Percentiles rank a stretch among this genome's conserved stretches.
Evolutionary conservation across 2,888 invertebrate species (phyloP).

Genomic region (Watsonalla cultraria): DNA sequence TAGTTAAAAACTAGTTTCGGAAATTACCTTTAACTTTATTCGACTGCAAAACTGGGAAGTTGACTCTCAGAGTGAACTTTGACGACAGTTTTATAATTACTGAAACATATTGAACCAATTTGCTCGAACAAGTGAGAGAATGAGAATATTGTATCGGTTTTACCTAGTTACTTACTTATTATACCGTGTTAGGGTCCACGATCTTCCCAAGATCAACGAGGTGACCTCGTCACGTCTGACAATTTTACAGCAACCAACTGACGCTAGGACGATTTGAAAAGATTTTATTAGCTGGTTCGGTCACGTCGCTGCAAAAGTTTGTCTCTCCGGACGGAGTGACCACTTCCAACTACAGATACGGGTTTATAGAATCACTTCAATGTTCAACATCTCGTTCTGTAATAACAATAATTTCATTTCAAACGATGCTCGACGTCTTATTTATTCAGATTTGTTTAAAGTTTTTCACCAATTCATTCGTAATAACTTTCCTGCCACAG

Average conservation of each 20-base stretch:
- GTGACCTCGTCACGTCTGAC: slow-evolving; percentile 48
- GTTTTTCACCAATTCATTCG: slow-evolving; percentile 7
- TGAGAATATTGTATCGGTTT: no score
- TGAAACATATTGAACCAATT: no score
- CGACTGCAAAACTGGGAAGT: no score
- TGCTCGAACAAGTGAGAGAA: background rate
- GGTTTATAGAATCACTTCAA: slow-evolving; percentile 61
- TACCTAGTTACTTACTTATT: slow-evolving; percentile 11
- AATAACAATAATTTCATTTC: slow-evolving; percentile 52
- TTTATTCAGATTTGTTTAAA: slow-evolving; percentile 16
- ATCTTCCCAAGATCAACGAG: slow-evolving; percentile 19
- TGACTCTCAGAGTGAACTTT: no score
- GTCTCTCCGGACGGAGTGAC: slow-evolving; percentile 49
- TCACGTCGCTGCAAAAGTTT: slow-evolving; percentile 66
- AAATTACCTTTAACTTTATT: no score
- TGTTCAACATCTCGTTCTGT: slow-evolving; percentile 63
- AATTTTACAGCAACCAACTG: slow-evolving; percentile 51
- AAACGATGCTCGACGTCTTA: slow-evolving; percentile 20
- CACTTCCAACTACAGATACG: slow-evolving; percentile 48
- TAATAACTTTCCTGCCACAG: background rate
- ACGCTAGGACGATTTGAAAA: slow-evolving; percentile 41
- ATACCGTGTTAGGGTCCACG: slow-evolving; percentile 20
- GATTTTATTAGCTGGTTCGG: slow-evolving; percentile 66
- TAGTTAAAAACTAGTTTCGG: background rate
- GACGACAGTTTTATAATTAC: no score